Conservation (phyloP, 2,797 vertebrate species). For the Hipposideros larvatus region DNA sequence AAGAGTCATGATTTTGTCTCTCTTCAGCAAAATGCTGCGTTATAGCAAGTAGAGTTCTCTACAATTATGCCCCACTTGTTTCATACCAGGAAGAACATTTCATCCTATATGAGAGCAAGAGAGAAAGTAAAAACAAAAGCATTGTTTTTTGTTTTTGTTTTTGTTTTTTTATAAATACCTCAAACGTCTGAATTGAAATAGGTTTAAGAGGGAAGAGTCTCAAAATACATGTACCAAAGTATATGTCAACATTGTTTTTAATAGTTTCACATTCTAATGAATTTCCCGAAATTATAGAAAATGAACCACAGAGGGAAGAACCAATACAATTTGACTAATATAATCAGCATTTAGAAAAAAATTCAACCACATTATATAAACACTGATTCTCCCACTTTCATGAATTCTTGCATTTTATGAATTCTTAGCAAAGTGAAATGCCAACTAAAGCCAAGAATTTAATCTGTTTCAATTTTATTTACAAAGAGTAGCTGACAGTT, state of each 20-base stretch:
- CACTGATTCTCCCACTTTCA: not conserved
- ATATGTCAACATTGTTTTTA: not conserved
- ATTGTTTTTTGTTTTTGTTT: not conserved
- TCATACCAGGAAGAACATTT: not conserved
- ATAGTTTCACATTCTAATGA: constrained; percentile 15
- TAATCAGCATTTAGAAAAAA: not conserved
- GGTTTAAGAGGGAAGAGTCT: not conserved
- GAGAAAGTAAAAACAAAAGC: not conserved
- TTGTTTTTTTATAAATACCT: constrained; percentile 20
- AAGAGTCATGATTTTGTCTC: not conserved
- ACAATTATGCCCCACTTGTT: not conserved
- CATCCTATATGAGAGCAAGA: not conserved
- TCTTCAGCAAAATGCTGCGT: not conserved
- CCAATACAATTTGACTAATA: not conserved
- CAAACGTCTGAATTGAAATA: constrained; percentile 11
- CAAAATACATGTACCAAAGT: not conserved
- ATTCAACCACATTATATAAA: not conserved
- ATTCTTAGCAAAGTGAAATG: constrained; percentile 12
- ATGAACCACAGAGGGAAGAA: not conserved
- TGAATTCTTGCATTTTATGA: constrained; percentile 35
- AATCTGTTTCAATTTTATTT: constrained; percentile 24
- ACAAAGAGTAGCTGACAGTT: constrained; percentile 36
- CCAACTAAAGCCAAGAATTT: constrained; percentile 29
- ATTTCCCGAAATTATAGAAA: not conserved
- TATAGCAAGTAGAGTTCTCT: not conserved